Percentiles rank a stretch among this genome's conserved stretches.
Evolutionary conservation across 2,797 vertebrate species (phyloP).

Genomic region (Propithecus perrieri): DNA sequence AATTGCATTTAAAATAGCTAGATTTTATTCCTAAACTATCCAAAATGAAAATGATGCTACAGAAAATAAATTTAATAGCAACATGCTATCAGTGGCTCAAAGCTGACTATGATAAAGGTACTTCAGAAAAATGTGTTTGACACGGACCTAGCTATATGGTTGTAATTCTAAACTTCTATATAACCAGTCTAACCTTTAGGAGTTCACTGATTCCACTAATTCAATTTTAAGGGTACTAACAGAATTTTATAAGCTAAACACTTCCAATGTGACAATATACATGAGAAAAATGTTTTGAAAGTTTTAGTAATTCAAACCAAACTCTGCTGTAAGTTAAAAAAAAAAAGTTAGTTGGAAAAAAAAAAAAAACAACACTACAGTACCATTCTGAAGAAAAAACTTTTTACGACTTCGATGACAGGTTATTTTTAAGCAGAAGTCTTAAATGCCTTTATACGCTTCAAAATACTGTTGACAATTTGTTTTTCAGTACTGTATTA

Average conservation of each 20-base stretch:
- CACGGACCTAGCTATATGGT: neutral
- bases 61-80: slow-evolving; percentile 54
- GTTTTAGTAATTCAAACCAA: slow-evolving; percentile 45
- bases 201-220: neutral
- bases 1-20: slow-evolving; percentile 47
- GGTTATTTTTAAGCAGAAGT: slow-evolving; percentile 31
- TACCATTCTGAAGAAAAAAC: slow-evolving; percentile 69
- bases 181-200: slow-evolving; percentile 25
- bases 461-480: slow-evolving; percentile 45
- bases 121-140: slow-evolving; percentile 20
- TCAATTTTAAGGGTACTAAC: slow-evolving; percentile 44
- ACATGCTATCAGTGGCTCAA: slow-evolving; percentile 58
- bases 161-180: slow-evolving; percentile 44
- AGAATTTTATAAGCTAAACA: slow-evolving; percentile 51
- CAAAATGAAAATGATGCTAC: slow-evolving; percentile 23
- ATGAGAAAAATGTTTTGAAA: slow-evolving; percentile 11
- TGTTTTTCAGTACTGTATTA: neutral
- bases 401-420: slow-evolving; percentile 72
- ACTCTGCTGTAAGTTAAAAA: slow-evolving; percentile 68
- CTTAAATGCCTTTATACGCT: slow-evolving; percentile 38
- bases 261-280: slow-evolving; percentile 54
- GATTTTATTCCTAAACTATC: slow-evolving; percentile 47
- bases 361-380: slow-evolving; percentile 68
- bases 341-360: slow-evolving; percentile 59
- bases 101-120: neutral